Evolutionary conservation across 2,888 invertebrate genomes (phyloP).

Genomic region (Hydriomena furcata): DNA sequence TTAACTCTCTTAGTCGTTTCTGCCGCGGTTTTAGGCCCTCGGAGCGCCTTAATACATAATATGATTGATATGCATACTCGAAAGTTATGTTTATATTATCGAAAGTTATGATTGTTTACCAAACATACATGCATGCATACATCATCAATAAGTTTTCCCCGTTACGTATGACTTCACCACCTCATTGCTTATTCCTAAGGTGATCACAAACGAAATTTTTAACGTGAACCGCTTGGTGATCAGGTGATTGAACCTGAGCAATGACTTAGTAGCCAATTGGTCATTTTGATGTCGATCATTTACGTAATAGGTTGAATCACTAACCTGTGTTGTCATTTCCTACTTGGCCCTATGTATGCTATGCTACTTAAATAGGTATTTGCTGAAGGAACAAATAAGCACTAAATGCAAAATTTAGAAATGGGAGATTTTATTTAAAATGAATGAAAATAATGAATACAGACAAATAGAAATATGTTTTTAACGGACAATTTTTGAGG

Average conservation of each 20-base stretch:
- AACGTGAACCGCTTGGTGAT: slow-evolving; percentile 23
- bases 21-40: too few relatives aligned
- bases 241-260: slow-evolving; percentile 30
- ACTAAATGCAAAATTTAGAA: too few relatives aligned
- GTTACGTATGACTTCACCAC: slow-evolving; percentile 30
- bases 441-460: too few relatives aligned
- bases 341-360: too few relatives aligned
- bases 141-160: slow-evolving; percentile 31
- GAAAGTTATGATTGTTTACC: slow-evolving; percentile 30
- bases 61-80: slow-evolving; percentile 4
- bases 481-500: too few relatives aligned
- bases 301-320: slow-evolving; percentile 3
- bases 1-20: too few relatives aligned
- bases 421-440: too few relatives aligned
- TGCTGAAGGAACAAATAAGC: too few relatives aligned
- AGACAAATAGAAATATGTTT: too few relatives aligned
- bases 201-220: slow-evolving; percentile 31
- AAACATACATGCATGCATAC: slow-evolving; percentile 15
- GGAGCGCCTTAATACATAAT: too few relatives aligned
- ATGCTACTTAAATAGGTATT: too few relatives aligned
- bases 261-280: slow-evolving; percentile 55
- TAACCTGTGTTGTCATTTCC: neutral
- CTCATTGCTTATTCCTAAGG: slow-evolving; percentile 24
- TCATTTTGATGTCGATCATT: slow-evolving; percentile 37
- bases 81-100: slow-evolving; percentile 31